These are phyloP conservation scores for Procavia capensis DNA, from an alignment of 2,113 vertebrate genomes.

Conservation along the genomic window DNA sequence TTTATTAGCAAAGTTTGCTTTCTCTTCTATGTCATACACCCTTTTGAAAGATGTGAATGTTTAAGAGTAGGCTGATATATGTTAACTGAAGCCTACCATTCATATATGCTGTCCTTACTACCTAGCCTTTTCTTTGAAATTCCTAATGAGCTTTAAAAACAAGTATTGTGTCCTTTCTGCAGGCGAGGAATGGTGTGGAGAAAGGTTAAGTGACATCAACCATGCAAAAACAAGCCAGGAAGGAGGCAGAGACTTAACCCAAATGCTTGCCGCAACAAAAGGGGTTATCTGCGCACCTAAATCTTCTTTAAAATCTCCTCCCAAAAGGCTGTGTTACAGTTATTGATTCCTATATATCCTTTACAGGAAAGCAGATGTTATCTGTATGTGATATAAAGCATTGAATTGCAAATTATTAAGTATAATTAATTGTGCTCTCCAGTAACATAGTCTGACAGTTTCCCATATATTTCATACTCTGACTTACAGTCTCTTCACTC, in stretches of 20 bases:
- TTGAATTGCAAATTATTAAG: slow-evolving; percentile 62
- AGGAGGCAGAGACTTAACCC: not conserved
- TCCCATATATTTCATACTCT: slow-evolving; percentile 52
- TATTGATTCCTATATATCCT: slow-evolving; percentile 31
- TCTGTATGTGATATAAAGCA: slow-evolving; percentile 64
- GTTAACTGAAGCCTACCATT: not conserved
- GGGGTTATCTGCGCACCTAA: not conserved
- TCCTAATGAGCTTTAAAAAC: not conserved
- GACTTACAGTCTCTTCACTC: not conserved
- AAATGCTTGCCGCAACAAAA: slow-evolving; percentile 5
- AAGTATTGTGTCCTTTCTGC: not conserved
- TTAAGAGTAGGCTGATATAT: not conserved
- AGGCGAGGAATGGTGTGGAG: not conserved
- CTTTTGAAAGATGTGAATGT: not conserved
- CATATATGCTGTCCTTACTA: not conserved
- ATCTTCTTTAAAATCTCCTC: slow-evolving; percentile 46
- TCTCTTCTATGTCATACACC: not conserved
- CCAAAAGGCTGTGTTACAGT: not conserved
- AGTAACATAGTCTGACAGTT: slow-evolving; percentile 46
- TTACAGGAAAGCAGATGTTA: slow-evolving; percentile 58
- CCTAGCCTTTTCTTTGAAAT: not conserved
- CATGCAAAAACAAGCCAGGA: not conserved
- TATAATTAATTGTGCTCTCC: slow-evolving; percentile 53
- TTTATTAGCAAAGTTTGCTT: not conserved
- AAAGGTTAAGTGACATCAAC: slow-evolving; percentile 39